A percentile compares a stretch with the other conserved stretches of the same genome.
These are phyloP conservation scores for Alaudala cheleensis DNA, from an alignment of 2,113 vertebrate genomes.

Conservation along the genomic window DNA sequence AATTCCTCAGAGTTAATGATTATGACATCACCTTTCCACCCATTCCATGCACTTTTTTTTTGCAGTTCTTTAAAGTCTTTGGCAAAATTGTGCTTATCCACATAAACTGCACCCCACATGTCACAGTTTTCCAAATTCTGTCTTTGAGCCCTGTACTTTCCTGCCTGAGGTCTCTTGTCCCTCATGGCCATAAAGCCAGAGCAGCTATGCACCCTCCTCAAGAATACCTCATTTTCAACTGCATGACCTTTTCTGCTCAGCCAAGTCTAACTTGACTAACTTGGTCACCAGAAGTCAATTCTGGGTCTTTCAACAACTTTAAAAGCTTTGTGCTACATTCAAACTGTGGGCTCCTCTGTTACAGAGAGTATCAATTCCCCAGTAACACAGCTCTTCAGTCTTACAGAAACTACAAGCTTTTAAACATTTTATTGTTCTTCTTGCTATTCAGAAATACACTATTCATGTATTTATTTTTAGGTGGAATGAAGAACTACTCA, in stretches of 20 bases:
- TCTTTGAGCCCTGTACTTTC: neutral
- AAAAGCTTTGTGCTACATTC: neutral
- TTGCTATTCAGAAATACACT: neutral
- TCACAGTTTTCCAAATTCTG: neutral
- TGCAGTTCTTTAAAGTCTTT: neutral
- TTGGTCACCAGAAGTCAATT: neutral
- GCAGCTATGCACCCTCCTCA: neutral
- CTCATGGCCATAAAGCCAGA: neutral
- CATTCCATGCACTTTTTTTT: neutral
- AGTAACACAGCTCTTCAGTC: neutral
- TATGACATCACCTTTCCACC: neutral
- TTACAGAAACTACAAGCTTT: neutral
- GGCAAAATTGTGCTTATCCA: neutral
- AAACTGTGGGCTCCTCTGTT: neutral
- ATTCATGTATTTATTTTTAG: neutral
- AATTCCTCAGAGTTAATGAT: neutral
- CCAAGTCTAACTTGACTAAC: neutral
- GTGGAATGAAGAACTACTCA: neutral
- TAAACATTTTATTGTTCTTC: neutral
- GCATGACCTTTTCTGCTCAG: neutral
- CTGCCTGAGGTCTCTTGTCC: neutral
- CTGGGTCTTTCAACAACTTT: neutral
- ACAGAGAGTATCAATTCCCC: neutral
- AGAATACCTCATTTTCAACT: neutral
- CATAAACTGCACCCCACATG: neutral